These are phyloP conservation scores for Metopia argyrocephala DNA, from an alignment of 2,888 invertebrate species.

Conservation along the genomic window DNA sequence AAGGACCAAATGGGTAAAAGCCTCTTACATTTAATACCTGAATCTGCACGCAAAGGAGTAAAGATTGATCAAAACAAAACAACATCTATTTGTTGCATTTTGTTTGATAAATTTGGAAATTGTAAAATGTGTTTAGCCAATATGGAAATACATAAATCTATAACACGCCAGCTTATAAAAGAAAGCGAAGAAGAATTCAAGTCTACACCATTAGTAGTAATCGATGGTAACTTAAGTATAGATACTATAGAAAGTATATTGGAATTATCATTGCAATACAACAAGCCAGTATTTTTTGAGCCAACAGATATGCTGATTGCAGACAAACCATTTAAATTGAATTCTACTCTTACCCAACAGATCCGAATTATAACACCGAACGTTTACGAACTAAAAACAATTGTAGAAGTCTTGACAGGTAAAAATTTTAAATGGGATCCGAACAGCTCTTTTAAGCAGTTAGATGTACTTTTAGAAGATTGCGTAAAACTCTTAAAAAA, in stretches of 20 bases:
- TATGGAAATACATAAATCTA: conserved; percentile 87
- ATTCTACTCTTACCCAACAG: conserved; percentile 67
- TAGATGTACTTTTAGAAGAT: conserved; percentile 71
- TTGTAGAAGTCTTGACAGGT: conserved; percentile 80
- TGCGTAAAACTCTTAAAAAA: conserved; percentile 72
- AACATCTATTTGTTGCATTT: conserved; percentile 87
- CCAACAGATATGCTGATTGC: conserved; percentile 91
- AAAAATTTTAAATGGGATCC: conserved; percentile 59
- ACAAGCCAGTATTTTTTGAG: conserved; percentile 93
- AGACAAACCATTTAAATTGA: conserved; percentile 83
- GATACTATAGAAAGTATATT: conserved; percentile 84
- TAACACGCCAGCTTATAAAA: conserved; percentile 84
- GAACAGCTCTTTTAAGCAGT: conserved; percentile 1
- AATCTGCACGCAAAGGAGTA: conserved; percentile 73
- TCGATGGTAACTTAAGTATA: conserved; percentile 90
- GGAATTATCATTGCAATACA: conserved; percentile 81
- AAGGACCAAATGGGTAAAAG: conserved; percentile 82
- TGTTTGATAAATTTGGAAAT: conserved; percentile 87
- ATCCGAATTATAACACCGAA: conserved; percentile 87
- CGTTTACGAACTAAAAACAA: conserved; percentile 85
- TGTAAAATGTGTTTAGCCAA: conserved; percentile 90
- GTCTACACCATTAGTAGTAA: conserved; percentile 85
- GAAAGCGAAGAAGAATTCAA: conserved; percentile 81
- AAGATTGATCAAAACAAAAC: conserved; percentile 69
- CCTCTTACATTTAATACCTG: conserved; percentile 75